Percentiles rank a stretch among this genome's conserved stretches.
Conservation (phyloP, 1,140 invertebrate species). For the Apis mellifera region DNA sequence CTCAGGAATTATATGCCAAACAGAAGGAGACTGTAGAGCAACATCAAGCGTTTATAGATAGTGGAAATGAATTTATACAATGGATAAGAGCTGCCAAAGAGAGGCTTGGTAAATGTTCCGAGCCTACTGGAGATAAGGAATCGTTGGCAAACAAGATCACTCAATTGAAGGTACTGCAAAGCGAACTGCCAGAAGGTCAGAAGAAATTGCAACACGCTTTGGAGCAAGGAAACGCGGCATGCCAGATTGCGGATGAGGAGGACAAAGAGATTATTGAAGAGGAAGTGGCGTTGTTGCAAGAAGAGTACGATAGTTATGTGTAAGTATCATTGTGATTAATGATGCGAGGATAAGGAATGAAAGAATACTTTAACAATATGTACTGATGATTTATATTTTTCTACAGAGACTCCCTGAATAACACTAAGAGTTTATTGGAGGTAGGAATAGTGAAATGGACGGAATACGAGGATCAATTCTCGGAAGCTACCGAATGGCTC, state of each 20-base stretch:
- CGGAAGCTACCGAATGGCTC: constrained; percentile 93
- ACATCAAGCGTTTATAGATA: constrained; percentile 94
- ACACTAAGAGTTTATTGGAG: constrained; percentile 92
- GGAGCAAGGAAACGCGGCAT: constrained; percentile 91
- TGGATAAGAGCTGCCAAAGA: constrained; percentile 96
- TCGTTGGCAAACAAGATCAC: constrained; percentile 91
- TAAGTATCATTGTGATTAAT: constrained; percentile 78
- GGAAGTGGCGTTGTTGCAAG: constrained; percentile 93
- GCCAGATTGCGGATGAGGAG: constrained; percentile 90
- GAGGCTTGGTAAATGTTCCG: constrained; percentile 94
- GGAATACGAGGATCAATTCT: constrained; percentile 96
- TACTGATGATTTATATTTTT: constrained; percentile 20
- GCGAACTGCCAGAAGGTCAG: constrained; percentile 90
- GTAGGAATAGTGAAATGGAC: constrained; percentile 96
- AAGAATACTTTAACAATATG: too few species aligned
- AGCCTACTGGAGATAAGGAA: constrained; percentile 96
- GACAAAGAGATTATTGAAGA: constrained; percentile 95
- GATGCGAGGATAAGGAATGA: too few species aligned
- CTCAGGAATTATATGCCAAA: constrained; percentile 94
- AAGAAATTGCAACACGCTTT: constrained; percentile 91
- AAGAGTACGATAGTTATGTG: constrained; percentile 92
- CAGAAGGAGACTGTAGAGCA: constrained; percentile 95
- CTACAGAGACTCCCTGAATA: constrained; percentile 86
- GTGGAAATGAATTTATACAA: constrained; percentile 93
- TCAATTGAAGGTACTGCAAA: constrained; percentile 91